phyloP scores from a whole-genome alignment of 2,888 invertebrate genomes.

The Rhingia rostrata region DNA sequence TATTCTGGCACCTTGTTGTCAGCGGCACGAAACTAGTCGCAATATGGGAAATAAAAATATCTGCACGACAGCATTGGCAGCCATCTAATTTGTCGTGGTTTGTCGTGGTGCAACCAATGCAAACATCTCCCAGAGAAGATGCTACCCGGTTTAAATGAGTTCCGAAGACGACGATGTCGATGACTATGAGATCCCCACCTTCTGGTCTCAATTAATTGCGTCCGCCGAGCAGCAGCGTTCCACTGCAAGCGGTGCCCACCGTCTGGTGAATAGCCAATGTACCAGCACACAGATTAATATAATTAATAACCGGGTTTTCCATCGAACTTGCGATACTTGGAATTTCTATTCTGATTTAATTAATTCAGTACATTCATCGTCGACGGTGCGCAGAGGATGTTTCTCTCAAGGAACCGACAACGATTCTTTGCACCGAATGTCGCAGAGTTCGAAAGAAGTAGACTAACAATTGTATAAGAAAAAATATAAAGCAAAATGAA shows the following conservation, averaged over 20 bases:
- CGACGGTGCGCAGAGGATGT: constrained; percentile 31
- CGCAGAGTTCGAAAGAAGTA: constrained; percentile 32
- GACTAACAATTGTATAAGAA: not conserved
- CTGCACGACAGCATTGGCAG: constrained; percentile 74
- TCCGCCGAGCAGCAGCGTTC: constrained; percentile 34
- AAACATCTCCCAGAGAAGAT: constrained; percentile 55
- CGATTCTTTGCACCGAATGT: constrained; percentile 33
- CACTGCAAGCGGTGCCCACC: constrained; percentile 27
- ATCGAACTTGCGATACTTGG: constrained; percentile 74
- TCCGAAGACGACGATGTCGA: constrained; percentile 4
- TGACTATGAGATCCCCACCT: constrained; percentile 35
- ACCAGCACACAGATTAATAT: constrained; percentile 68
- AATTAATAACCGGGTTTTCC: constrained; percentile 75
- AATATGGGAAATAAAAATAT: constrained; percentile 75
- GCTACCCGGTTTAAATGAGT: constrained; percentile 49
- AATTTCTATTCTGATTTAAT: constrained; percentile 75
- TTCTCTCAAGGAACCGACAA: constrained; percentile 25
- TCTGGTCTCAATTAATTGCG: constrained; percentile 71
- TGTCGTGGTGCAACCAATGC: constrained; percentile 48
- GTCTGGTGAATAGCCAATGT: constrained; percentile 38
- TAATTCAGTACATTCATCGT: constrained; percentile 68
- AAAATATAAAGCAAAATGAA: constrained; percentile 25
- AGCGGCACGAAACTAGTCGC: constrained; percentile 73
- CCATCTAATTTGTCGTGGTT: constrained; percentile 68
- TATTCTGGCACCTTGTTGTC: constrained; percentile 82